These are phyloP conservation scores for Mirza zaza DNA, from an alignment of 2,113 vertebrate species.

Conservation along the genomic window DNA sequence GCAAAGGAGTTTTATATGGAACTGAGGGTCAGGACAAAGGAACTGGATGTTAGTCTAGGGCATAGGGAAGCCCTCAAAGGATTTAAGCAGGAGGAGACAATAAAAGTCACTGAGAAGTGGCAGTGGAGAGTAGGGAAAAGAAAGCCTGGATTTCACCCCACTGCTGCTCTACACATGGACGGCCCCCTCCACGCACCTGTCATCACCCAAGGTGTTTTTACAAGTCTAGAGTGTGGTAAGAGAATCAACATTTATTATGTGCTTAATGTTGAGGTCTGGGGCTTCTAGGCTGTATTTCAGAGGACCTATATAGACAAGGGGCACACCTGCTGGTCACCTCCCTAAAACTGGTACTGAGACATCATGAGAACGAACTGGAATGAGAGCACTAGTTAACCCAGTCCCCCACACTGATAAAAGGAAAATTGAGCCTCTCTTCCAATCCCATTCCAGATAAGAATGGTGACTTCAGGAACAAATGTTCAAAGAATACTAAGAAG, in stretches of 20 bases:
- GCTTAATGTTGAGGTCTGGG: not conserved
- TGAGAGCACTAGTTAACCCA: not conserved
- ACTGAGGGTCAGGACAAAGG: not conserved
- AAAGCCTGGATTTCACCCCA: not conserved
- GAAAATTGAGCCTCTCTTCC: not conserved
- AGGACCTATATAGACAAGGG: not conserved
- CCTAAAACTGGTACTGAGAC: not conserved
- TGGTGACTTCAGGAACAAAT: not conserved
- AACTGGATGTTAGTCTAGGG: not conserved
- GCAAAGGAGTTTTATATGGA: not conserved
- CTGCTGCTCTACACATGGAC: not conserved
- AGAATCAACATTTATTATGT: not conserved
- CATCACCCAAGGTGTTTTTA: not conserved
- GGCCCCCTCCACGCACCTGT: rapidly evolving
- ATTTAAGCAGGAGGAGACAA: not conserved
- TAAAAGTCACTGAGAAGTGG: not conserved
- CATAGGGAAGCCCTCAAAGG: not conserved
- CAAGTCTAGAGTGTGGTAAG: not conserved
- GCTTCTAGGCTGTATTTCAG: not conserved
- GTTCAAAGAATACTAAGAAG: not conserved
- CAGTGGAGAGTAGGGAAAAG: not conserved
- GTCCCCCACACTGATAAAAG: not conserved
- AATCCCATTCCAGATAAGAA: not conserved
- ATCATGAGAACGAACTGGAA: not conserved
- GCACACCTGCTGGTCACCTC: not conserved